Evolutionary conservation across 2,888 invertebrate species (phyloP).

Genomic region (Desoria tigrina): DNA sequence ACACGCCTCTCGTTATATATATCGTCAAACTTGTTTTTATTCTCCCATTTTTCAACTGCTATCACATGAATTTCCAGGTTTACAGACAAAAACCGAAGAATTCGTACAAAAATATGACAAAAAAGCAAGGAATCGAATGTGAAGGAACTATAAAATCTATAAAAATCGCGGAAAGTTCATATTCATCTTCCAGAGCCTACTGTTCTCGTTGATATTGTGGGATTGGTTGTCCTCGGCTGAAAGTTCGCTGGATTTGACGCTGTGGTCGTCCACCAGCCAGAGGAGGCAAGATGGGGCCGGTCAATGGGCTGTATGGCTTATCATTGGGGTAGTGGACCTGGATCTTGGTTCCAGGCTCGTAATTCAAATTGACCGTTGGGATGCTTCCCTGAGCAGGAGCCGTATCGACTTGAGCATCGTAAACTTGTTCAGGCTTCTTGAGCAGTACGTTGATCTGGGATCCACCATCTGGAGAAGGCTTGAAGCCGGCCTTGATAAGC

Average conservation of each 20-base stretch:
- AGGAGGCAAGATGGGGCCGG: constrained; percentile 43
- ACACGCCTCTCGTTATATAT: too few species aligned
- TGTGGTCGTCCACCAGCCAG: constrained; percentile 30
- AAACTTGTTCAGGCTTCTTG: constrained; percentile 46
- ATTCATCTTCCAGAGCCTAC: too few species aligned
- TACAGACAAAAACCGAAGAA: too few species aligned
- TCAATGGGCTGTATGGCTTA: constrained; percentile 43
- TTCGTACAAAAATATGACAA: too few species aligned
- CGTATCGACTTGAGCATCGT: constrained; percentile 46
- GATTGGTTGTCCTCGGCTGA: too few species aligned
- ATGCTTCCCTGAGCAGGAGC: constrained; percentile 20
- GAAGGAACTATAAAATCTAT: too few species aligned
- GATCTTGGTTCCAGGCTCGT: constrained; percentile 39
- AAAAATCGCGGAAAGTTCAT: too few species aligned
- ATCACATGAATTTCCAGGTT: too few species aligned
- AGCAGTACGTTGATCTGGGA: constrained; percentile 47
- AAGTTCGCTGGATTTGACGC: constrained; percentile 18
- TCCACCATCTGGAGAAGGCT: constrained; percentile 26
- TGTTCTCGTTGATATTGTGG: too few species aligned
- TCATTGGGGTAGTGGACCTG: constrained; percentile 46
- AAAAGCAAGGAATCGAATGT: too few species aligned
- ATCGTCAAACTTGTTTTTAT: too few species aligned
- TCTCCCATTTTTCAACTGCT: too few species aligned
- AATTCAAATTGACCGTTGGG: constrained; percentile 46
- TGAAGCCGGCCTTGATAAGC: constrained; percentile 51